Conservation (phyloP, 2,113 vertebrate species). For the Tetrao urogallus region DNA sequence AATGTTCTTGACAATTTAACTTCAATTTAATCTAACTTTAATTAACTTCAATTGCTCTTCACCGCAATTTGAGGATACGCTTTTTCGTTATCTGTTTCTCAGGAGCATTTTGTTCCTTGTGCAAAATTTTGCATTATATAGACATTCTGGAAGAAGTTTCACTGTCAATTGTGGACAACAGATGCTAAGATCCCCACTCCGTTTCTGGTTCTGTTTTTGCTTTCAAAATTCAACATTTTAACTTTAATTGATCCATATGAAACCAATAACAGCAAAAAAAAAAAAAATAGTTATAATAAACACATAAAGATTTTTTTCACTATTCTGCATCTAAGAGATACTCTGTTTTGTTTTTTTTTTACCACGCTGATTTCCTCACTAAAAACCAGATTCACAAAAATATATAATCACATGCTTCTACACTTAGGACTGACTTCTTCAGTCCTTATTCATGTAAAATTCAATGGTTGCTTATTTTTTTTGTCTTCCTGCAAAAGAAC, state of each 20-base stretch:
- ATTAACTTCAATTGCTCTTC: background rate
- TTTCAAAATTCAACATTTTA: constrained; percentile 5
- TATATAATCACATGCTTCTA: background rate
- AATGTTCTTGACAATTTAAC: background rate
- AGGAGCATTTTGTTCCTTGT: background rate
- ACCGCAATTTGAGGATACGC: background rate
- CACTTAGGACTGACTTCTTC: background rate
- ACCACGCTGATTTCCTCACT: background rate
- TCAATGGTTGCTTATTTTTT: background rate
- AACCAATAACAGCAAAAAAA: background rate
- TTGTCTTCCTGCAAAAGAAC: background rate
- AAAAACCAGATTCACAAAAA: background rate
- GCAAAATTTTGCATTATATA: background rate
- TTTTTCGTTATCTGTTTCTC: background rate
- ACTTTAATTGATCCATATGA: background rate
- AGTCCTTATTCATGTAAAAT: background rate
- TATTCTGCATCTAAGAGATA: background rate
- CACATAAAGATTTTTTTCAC: background rate
- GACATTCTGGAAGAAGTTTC: background rate
- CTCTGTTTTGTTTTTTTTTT: background rate
- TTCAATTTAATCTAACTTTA: background rate
- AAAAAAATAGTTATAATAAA: background rate
- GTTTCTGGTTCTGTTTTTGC: background rate
- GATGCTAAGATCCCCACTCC: constrained; percentile 3
- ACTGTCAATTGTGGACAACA: background rate